phyloP scores from a whole-genome alignment of 2,797 vertebrate species.

The Tachyglossus aculeatus region DNA sequence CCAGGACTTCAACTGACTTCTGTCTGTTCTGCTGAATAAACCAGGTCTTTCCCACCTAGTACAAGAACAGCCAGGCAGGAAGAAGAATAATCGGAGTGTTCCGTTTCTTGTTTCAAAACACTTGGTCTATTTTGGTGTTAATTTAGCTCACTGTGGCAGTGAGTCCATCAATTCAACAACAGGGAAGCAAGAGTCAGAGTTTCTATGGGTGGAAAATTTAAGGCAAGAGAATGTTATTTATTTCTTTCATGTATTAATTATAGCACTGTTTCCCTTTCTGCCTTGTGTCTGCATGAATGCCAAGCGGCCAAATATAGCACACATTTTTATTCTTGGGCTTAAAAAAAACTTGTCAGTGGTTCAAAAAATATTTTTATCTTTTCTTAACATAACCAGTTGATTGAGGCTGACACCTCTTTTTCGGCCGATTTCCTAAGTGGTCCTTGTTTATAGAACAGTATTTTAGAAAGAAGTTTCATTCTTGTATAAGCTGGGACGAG shows the following conservation, averaged over 20 bases:
- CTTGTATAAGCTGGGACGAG: too few species aligned
- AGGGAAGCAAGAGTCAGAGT: slow-evolving; percentile 25
- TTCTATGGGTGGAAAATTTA: slow-evolving; percentile 47
- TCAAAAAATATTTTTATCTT: neutral
- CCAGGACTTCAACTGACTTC: too few species aligned
- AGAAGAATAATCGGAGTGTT: neutral
- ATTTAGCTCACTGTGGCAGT: neutral
- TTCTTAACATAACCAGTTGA: neutral
- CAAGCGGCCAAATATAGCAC: slow-evolving; percentile 54
- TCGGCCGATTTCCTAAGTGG: too few species aligned
- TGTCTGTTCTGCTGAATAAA: too few species aligned
- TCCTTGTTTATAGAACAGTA: too few species aligned
- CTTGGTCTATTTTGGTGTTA: slow-evolving; percentile 37
- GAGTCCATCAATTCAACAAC: slow-evolving; percentile 30
- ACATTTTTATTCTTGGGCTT: slow-evolving; percentile 48
- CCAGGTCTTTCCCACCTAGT: too few species aligned
- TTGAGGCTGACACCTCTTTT: neutral
- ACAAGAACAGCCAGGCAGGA: too few species aligned
- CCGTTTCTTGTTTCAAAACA: slow-evolving; percentile 28
- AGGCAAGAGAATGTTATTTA: slow-evolving; percentile 39
- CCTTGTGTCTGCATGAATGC: slow-evolving; percentile 55
- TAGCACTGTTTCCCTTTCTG: slow-evolving; percentile 19
- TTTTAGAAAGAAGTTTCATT: too few species aligned
- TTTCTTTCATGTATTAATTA: slow-evolving; percentile 40
- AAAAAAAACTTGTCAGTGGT: neutral